Conservation (phyloP, 2,888 invertebrate genomes). For the Cheilosia pagana region DNA sequence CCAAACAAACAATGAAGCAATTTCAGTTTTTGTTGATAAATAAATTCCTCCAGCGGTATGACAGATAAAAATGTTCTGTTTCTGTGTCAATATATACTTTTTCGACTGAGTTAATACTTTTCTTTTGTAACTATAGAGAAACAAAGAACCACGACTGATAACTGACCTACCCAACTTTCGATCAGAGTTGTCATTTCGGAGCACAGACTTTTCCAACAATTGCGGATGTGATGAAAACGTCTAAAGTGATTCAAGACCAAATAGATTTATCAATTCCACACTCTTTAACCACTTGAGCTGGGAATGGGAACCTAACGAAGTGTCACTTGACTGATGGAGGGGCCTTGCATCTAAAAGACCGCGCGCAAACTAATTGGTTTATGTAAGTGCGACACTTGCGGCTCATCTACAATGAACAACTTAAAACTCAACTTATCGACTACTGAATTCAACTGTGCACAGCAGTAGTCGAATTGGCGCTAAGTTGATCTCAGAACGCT, state of each 20-base stretch:
- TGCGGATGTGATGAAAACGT: too few relatives aligned
- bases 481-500: neutral
- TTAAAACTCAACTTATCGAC: neutral
- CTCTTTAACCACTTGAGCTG: neutral
- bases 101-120: too few relatives aligned
- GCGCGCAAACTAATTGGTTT: slow-evolving; percentile 6
- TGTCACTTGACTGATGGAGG: neutral
- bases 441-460: slow-evolving; percentile 1
- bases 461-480: slow-evolving; percentile 14
- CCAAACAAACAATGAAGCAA: neutral
- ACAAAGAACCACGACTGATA: too few relatives aligned
- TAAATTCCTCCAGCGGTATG: neutral
- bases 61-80: too few relatives aligned
- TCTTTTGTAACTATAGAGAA: too few relatives aligned
- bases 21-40: neutral
- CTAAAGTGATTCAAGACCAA: too few relatives aligned
- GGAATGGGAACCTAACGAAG: neutral
- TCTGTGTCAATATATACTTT: too few relatives aligned
- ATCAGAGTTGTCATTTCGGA: too few relatives aligned
- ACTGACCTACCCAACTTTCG: too few relatives aligned
- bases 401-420: slow-evolving; percentile 3
- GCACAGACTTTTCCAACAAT: too few relatives aligned
- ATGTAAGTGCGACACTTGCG: neutral
- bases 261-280: too few relatives aligned
- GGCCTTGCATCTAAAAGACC: neutral